Base-by-base conservation (phyloP, 2,797 vertebrate species). In the Numenius phaeopus region DNA sequence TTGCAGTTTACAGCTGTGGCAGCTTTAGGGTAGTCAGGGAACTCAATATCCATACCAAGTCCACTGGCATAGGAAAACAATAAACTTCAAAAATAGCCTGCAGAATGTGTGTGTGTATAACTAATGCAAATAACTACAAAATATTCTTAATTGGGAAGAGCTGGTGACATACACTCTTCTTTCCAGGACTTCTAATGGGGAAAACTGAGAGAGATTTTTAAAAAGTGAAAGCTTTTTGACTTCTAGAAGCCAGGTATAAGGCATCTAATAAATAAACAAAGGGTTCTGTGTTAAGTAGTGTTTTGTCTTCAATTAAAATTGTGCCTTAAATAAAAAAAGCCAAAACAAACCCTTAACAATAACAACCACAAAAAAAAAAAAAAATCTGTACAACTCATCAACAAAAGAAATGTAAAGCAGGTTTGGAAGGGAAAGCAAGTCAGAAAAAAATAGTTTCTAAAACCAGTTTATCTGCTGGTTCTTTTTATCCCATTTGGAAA, bases 261-360 rank as follows among this genome's bases (percentile, higher is more conserved):
- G 4, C 22, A 62, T 2, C 7, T 57, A 58, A 69, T 32, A 80
- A 62, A 66, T 52, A 42, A 85, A 3, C 5, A 90, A 78, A 75
- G 1, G 7, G 3, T 67, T 92, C 42, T 78, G 13, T 61, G 12
- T 46, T 14, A 91, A 57, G 16, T 42, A 59, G 12, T 55, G 5
- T 30, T 91, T 83, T 82, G 40, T 55, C 9, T 87, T 82, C 42
- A 58, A 22, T 64, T 87, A 47, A 91, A 91, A 71, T 46, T 42
- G 4, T 44, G 20, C 8, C 15, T 78, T 42, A 71, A 40, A 62
- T 67, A 18, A 46, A 62, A 57, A 54, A 42, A 32, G 6, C 11
- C 3, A 4, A 30, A 24, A 8, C 3, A 87, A 79, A 27, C 7
- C 5, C 10, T 69, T 69, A 52, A 9, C 12, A 75, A 67, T 10